Evolutionary conservation across 2,797 vertebrate species (phyloP).

Genomic region (Streptopelia turtur): DNA sequence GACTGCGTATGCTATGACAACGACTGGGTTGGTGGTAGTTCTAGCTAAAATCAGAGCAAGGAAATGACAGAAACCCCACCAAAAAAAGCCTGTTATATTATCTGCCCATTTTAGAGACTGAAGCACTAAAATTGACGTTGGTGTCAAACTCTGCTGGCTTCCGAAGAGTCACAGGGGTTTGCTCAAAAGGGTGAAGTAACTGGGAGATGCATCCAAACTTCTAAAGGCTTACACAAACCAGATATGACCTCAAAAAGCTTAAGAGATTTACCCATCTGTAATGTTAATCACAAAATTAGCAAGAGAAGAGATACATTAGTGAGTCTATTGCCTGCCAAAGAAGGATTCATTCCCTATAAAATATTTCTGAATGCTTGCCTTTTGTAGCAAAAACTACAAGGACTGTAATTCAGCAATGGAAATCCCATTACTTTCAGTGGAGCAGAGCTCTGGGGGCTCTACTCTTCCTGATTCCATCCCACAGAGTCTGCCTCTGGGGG

Average conservation of each 20-base stretch:
- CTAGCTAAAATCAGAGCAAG: neutral
- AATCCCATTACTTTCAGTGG: neutral
- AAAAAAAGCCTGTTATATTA: neutral
- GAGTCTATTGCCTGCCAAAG: neutral
- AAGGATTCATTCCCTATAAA: neutral
- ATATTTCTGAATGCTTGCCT: neutral
- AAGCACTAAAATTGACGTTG: neutral
- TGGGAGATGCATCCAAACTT: neutral
- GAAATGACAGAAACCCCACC: neutral
- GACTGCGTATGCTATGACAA: neutral
- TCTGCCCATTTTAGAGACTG: neutral
- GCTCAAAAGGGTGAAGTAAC: neutral
- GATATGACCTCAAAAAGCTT: neutral
- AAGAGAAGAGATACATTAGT: neutral
- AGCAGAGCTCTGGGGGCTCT: neutral
- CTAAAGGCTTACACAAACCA: neutral
- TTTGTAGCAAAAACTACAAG: neutral
- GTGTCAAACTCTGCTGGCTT: neutral
- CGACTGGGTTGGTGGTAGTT: neutral
- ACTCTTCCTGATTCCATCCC: neutral
- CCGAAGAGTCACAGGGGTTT: neutral
- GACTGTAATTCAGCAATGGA: neutral
- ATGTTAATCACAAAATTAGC: slow-evolving; percentile 8
- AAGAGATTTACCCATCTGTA: neutral
- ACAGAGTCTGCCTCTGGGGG: neutral